Conservation (phyloP, 2,797 vertebrate genomes). For the Halcyon chelicuti region DNA sequence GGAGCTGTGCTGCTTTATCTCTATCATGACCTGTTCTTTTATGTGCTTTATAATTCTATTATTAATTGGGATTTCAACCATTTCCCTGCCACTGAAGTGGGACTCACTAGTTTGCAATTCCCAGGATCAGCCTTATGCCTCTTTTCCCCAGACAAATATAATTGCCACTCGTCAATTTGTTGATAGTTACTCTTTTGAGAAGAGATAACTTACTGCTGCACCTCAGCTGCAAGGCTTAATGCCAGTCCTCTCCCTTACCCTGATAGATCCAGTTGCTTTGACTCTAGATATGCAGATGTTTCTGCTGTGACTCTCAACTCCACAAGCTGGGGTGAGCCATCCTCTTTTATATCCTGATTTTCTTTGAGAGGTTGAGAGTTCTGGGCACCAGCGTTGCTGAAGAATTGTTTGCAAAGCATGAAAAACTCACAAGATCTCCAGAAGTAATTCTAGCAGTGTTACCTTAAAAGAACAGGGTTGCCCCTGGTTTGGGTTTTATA, state of each 20-base stretch:
- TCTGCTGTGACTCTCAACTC: not conserved
- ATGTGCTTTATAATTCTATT: slow-evolving; percentile 65
- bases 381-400: not conserved
- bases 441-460: not conserved
- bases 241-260: not conserved
- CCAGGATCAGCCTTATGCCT: not conserved
- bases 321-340: not conserved
- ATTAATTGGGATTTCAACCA: slow-evolving; percentile 70
- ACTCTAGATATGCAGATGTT: not conserved
- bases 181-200: slow-evolving; percentile 8
- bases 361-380: not conserved
- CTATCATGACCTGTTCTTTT: slow-evolving; percentile 61
- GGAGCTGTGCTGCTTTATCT: slow-evolving; percentile 62
- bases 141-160: not conserved
- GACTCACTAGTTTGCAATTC: slow-evolving; percentile 24
- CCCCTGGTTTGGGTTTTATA: not conserved
- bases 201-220: not conserved
- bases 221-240: not conserved
- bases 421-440: not conserved
- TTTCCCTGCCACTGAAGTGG: slow-evolving; percentile 46
- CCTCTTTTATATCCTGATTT: not conserved
- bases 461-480: not conserved
- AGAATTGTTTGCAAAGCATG: not conserved
- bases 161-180: slow-evolving; percentile 34
- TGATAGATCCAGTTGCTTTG: not conserved